Percentiles rank a stretch among this genome's conserved stretches.
Conservation (phyloP, 2,113 vertebrate species). For the Actenoides lindsayi region DNA sequence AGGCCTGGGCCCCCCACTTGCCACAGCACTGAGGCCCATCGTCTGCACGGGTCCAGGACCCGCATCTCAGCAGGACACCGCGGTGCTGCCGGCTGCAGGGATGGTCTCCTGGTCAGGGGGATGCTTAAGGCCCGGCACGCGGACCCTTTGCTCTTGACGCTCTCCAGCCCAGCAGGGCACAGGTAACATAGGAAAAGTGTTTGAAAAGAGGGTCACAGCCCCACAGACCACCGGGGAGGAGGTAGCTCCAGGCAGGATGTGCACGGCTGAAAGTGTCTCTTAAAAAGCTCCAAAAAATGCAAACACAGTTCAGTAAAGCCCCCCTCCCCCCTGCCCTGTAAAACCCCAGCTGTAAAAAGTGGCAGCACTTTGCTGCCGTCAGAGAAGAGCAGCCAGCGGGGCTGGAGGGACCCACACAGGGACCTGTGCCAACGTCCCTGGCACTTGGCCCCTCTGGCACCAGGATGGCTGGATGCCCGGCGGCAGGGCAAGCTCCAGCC, state of each 20-base stretch:
- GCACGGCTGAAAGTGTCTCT: not conserved
- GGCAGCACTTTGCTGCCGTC: not conserved
- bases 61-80: rapidly evolving
- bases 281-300: conserved; percentile 64
- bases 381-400: not conserved
- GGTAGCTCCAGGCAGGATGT: not conserved
- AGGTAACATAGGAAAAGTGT: not conserved
- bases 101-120: rapidly evolving
- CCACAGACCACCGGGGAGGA: not conserved
- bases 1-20: not conserved
- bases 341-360: conserved; percentile 59
- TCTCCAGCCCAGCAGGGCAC: not conserved
- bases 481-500: not conserved
- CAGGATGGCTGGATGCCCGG: not conserved
- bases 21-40: not conserved
- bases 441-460: rapidly evolving
- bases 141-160: not conserved
- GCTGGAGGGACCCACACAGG: rapidly evolving
- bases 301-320: conserved; percentile 49
- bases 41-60: not conserved
- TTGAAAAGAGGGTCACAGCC: not conserved
- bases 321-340: conserved; percentile 25
- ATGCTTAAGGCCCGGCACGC: not conserved
- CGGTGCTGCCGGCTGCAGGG: not conserved
- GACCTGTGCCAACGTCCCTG: rapidly evolving